phyloP scores from a whole-genome alignment of 2,888 invertebrate species.

The Lamellibrachia columna region DNA sequence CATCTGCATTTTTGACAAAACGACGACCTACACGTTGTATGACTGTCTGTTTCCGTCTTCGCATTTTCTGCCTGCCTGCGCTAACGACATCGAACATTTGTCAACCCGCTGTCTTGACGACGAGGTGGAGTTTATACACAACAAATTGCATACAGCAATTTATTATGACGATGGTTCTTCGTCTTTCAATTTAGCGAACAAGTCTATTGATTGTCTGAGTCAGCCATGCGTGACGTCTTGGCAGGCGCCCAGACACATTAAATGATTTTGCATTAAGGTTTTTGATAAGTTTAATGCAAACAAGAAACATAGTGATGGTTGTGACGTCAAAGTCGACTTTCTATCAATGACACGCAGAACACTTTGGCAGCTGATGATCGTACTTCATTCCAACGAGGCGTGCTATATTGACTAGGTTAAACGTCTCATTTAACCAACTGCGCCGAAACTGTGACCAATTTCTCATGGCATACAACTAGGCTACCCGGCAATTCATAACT shows the following conservation, averaged over 20 bases:
- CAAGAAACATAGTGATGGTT: neutral
- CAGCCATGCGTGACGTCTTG: too few species aligned
- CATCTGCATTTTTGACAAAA: neutral
- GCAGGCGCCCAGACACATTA: too few species aligned
- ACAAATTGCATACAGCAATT: neutral
- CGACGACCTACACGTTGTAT: neutral
- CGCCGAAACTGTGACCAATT: too few species aligned
- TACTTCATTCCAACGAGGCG: too few species aligned
- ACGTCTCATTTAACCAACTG: too few species aligned
- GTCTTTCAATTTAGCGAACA: too few species aligned
- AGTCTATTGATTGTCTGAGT: too few species aligned
- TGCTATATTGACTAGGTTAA: too few species aligned
- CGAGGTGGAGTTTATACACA: neutral
- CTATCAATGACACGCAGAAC: neutral
- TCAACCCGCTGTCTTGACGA: slow-evolving; percentile 2
- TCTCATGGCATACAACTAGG: too few species aligned
- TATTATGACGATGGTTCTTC: too few species aligned
- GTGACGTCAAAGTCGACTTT: neutral
- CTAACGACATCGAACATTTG: neutral
- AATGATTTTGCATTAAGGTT: neutral
- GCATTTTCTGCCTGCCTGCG: slow-evolving; percentile 1
- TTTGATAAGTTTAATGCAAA: neutral
- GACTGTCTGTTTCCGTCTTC: slow-evolving; percentile 16
- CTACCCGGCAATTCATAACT: too few species aligned
- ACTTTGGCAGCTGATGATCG: too few species aligned